These are phyloP conservation scores for Neofelis nebulosa DNA, from an alignment of 2,113 vertebrate species.

Conservation along the genomic window DNA sequence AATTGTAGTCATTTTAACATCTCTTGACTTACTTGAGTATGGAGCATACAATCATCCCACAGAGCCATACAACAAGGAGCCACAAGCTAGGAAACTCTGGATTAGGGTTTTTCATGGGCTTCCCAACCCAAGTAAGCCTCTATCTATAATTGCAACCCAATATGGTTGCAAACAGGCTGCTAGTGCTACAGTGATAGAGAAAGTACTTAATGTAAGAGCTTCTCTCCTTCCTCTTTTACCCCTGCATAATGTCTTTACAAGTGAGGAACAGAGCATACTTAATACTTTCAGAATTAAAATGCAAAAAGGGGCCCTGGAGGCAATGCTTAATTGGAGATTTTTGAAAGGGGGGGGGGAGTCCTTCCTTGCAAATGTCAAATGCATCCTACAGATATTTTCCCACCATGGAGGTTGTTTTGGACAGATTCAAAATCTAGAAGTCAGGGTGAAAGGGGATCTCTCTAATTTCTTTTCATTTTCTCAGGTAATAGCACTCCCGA, in stretches of 20 bases:
- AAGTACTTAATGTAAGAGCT: background rate
- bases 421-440: background rate
- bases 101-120: background rate
- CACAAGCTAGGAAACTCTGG: background rate
- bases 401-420: background rate
- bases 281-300: background rate
- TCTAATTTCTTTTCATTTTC: slow-evolving; percentile 7
- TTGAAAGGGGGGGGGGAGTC: background rate
- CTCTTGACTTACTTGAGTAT: background rate
- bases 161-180: background rate
- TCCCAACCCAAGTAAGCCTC: rapidly evolving
- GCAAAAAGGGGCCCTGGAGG: background rate
- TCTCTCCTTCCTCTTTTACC: background rate
- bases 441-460: background rate
- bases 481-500: background rate
- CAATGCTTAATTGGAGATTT: background rate
- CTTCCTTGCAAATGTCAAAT: background rate
- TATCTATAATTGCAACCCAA: background rate
- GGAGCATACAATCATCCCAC: background rate
- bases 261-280: background rate
- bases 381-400: background rate
- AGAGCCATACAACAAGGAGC: background rate
- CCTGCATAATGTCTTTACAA: background rate
- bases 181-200: background rate
- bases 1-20: background rate